Percentiles rank a stretch among this genome's conserved stretches.
Conservation (phyloP, 2,888 invertebrate genomes). For the Spodoptera picta region DNA sequence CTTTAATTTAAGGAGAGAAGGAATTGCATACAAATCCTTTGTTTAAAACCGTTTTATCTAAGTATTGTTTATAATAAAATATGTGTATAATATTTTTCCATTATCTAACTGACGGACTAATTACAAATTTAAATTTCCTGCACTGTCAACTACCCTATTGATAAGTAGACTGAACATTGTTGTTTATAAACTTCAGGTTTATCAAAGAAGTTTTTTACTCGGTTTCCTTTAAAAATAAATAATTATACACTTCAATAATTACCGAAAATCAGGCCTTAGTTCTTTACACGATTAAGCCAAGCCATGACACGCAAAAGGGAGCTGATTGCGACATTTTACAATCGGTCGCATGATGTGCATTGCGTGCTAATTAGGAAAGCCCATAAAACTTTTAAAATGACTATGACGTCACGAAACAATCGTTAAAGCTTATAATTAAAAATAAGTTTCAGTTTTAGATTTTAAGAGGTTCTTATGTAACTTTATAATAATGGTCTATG, state of each 20-base stretch:
- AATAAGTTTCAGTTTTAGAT: slow-evolving; percentile 33
- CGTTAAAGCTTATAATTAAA: slow-evolving; percentile 47
- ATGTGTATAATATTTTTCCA: no score
- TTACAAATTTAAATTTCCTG: no score
- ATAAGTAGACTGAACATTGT: no score
- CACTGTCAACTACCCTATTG: no score
- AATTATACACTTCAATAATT: slow-evolving; percentile 17
- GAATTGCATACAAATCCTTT: no score
- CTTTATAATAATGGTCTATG: slow-evolving; percentile 3
- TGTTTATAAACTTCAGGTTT: no score
- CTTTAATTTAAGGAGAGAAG: no score
- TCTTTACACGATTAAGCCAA: slow-evolving; percentile 13
- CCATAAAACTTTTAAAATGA: slow-evolving; percentile 43
- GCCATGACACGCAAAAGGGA: slow-evolving; percentile 24
- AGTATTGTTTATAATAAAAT: no score
- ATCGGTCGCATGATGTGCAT: slow-evolving; percentile 40
- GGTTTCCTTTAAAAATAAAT: no score
- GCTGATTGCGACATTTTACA: slow-evolving; percentile 23
- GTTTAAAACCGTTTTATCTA: no score
- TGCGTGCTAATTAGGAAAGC: slow-evolving; percentile 51
- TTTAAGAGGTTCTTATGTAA: slow-evolving; percentile 12
- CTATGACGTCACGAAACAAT: slow-evolving; percentile 42
- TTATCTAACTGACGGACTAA: no score
- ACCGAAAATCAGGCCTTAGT: slow-evolving; percentile 19
- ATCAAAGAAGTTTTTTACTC: no score